Evolutionary conservation across 35 echinoderm and acorn worm genomes (phyloP).

Genomic region (Ptychodera flava): DNA sequence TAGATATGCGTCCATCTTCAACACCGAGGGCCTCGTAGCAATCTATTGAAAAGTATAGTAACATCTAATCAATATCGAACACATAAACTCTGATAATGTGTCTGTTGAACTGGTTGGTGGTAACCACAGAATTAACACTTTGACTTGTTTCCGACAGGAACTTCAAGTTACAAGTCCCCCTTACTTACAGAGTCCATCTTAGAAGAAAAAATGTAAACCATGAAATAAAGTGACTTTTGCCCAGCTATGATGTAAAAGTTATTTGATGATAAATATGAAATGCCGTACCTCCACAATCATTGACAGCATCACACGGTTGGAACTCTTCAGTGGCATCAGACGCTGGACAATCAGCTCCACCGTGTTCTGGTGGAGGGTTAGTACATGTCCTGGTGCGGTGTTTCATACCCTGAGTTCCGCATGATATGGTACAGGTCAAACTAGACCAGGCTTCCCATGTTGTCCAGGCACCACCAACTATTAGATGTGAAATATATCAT

Average conservation of each 20-base stretch:
- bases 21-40: slow-evolving; percentile 55
- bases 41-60: slow-evolving; percentile 28
- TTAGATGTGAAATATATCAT: background rate
- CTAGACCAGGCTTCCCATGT: slow-evolving; percentile 46
- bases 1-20: slow-evolving; percentile 51
- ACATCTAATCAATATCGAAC: too few species aligned
- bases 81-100: too few species aligned
- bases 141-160: too few species aligned
- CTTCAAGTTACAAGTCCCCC: too few species aligned
- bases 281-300: slow-evolving; percentile 43
- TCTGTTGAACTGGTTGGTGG: too few species aligned
- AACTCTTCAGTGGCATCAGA: slow-evolving; percentile 50
- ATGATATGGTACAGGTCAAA: slow-evolving; percentile 41
- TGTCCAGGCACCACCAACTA: slow-evolving; percentile 73
- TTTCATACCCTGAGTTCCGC: slow-evolving; percentile 56
- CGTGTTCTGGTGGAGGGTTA: slow-evolving; percentile 64
- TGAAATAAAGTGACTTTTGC: too few species aligned
- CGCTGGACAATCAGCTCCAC: slow-evolving; percentile 42
- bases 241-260: too few species aligned
- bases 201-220: too few species aligned
- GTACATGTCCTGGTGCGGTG: slow-evolving; percentile 72
- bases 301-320: slow-evolving; percentile 41
- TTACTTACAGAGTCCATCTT: too few species aligned
- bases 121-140: too few species aligned
- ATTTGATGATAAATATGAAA: too few species aligned